Percentiles rank a stretch among this genome's conserved stretches.
phyloP scores from a whole-genome alignment of 2,113 vertebrate genomes.

The Dasypus novemcinctus region DNA sequence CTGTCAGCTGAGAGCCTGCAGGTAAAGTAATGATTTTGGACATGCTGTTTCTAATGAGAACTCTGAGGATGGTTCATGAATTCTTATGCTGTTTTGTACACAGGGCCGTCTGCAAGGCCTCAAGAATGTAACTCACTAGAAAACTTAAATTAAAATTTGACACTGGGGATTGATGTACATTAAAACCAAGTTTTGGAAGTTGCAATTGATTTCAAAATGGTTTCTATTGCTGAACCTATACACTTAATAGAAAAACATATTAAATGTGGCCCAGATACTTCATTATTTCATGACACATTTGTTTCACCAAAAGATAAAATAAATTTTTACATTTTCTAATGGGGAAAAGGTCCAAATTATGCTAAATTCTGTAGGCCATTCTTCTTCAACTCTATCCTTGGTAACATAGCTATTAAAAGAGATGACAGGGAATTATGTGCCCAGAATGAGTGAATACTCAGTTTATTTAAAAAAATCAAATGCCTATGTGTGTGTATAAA shows the following conservation, averaged over 20 bases:
- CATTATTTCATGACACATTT: not conserved
- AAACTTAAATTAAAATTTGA: constrained; percentile 52
- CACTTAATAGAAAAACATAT: not conserved
- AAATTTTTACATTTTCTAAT: not conserved
- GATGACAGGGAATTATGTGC: not conserved
- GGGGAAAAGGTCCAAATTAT: not conserved
- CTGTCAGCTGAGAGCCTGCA: not conserved
- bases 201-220: constrained; percentile 47
- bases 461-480: not conserved
- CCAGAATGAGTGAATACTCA: not conserved
- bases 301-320: constrained; percentile 13
- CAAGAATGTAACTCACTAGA: not conserved
- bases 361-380: not conserved
- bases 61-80: constrained; percentile 20
- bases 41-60: constrained; percentile 60
- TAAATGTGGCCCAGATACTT: not conserved
- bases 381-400: not conserved
- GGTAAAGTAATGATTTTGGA: constrained; percentile 29
- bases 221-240: not conserved
- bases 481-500: too few relatives aligned
- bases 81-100: not conserved
- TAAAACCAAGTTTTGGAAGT: constrained; percentile 52
- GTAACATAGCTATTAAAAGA: not conserved
- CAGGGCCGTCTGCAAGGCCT: not conserved
- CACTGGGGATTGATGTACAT: constrained; percentile 28